phyloP scores from a whole-genome alignment of 2,888 invertebrate genomes.

The Helobdella robusta region DNA sequence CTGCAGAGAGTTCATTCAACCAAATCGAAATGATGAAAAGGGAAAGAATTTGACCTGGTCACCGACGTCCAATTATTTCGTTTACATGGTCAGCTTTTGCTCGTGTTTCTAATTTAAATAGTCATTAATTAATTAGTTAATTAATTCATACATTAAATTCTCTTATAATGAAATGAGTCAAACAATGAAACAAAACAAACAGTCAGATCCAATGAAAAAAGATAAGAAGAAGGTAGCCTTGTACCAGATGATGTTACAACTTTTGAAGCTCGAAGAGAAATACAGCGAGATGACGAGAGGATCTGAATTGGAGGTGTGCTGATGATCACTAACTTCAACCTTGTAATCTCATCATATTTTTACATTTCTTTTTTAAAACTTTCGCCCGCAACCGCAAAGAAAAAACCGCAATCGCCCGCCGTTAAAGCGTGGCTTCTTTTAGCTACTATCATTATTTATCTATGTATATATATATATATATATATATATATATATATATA shows the following conservation, averaged over 20 bases:
- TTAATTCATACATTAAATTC: background rate
- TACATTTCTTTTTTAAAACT: no score
- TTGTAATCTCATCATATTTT: no score
- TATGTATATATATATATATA: no score
- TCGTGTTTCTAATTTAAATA: background rate
- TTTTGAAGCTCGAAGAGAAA: constrained; percentile 45
- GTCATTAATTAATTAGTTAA: background rate
- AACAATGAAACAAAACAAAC: background rate
- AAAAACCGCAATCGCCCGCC: no score
- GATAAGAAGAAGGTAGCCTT: constrained; percentile 47
- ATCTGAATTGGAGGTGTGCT: constrained; percentile 48
- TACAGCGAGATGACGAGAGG: constrained; percentile 43
- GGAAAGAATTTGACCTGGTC: constrained; percentile 44
- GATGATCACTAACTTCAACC: no score
- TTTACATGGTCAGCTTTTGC: constrained; percentile 28
- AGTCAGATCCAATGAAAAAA: constrained; percentile 26
- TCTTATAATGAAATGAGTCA: background rate
- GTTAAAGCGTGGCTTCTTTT: no score
- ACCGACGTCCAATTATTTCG: constrained; percentile 46
- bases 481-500: no score
- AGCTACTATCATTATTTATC: no score
- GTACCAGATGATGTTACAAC: constrained; percentile 44
- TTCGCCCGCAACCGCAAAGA: no score
- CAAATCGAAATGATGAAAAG: constrained; percentile 47
- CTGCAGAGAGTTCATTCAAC: constrained; percentile 46